Conservation (phyloP, 1,140 invertebrate species). For the Babylonia areolata region DNA sequence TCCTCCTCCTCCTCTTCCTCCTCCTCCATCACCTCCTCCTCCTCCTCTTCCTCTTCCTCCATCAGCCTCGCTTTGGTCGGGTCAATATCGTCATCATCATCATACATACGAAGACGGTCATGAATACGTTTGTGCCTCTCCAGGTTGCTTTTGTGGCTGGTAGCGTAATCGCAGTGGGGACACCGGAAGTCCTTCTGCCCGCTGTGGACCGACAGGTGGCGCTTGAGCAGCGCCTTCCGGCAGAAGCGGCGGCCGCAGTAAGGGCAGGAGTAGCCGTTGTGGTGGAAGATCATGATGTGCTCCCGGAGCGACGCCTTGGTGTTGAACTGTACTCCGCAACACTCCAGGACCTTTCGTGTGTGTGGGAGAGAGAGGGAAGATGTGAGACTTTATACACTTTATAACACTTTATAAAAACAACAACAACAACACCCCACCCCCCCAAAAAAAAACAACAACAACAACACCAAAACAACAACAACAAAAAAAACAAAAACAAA, state of each 20-base stretch:
- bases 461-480: too few species aligned
- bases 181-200: slow-evolving; percentile 77
- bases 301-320: slow-evolving; percentile 76
- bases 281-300: slow-evolving; percentile 76
- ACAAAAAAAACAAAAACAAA: too few species aligned
- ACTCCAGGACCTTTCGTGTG: slow-evolving; percentile 73
- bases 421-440: too few species aligned
- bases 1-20: slow-evolving; percentile 35
- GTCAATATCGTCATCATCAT: slow-evolving; percentile 44
- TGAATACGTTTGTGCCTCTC: slow-evolving; percentile 76
- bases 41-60: slow-evolving; percentile 31
- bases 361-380: neutral
- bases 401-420: neutral
- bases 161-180: slow-evolving; percentile 76
- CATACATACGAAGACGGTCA: slow-evolving; percentile 58
- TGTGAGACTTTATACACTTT: neutral
- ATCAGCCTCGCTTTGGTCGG: slow-evolving; percentile 39
- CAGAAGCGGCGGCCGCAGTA: slow-evolving; percentile 76
- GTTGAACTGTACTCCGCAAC: slow-evolving; percentile 75
- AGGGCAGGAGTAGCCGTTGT: slow-evolving; percentile 76
- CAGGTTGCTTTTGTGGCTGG: slow-evolving; percentile 78
- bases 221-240: slow-evolving; percentile 77
- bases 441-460: too few species aligned
- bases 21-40: slow-evolving; percentile 34
- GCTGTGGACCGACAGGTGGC: slow-evolving; percentile 77